phyloP scores from a whole-genome alignment of 2,113 vertebrate genomes.

The Entomyzon cyanotis region DNA sequence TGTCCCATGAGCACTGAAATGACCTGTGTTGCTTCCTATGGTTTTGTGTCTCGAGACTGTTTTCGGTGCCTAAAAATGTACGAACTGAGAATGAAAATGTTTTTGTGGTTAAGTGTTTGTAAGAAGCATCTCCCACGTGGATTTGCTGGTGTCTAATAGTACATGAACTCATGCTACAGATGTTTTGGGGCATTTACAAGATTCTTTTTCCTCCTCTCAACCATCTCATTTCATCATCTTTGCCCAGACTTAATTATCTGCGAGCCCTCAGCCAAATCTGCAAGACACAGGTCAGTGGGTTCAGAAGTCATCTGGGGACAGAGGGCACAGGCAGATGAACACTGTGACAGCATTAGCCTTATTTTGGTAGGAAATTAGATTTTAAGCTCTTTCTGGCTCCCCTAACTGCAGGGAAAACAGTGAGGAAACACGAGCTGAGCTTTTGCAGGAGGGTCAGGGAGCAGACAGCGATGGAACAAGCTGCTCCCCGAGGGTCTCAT shows the following conservation, averaged over 20 bases:
- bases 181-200: slow-evolving; percentile 22
- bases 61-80: slow-evolving; percentile 22
- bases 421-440: accelerated
- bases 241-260: neutral
- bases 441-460: neutral
- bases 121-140: slow-evolving; percentile 30
- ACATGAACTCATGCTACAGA: slow-evolving; percentile 39
- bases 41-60: neutral
- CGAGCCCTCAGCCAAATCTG: neutral
- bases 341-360: accelerated
- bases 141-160: slow-evolving; percentile 33
- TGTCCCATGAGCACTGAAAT: neutral
- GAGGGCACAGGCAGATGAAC: neutral
- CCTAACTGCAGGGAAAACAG: neutral
- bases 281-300: neutral
- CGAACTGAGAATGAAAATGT: slow-evolving; percentile 3
- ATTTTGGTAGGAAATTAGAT: neutral
- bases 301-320: neutral
- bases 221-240: neutral
- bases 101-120: slow-evolving; percentile 37
- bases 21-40: neutral
- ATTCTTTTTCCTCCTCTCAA: neutral
- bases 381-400: neutral
- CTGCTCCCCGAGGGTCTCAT: neutral
- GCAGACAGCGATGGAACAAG: accelerated